Evolutionary conservation across 2,797 vertebrate genomes (phyloP).

Genomic region (Takifugu ocellatus): DNA sequence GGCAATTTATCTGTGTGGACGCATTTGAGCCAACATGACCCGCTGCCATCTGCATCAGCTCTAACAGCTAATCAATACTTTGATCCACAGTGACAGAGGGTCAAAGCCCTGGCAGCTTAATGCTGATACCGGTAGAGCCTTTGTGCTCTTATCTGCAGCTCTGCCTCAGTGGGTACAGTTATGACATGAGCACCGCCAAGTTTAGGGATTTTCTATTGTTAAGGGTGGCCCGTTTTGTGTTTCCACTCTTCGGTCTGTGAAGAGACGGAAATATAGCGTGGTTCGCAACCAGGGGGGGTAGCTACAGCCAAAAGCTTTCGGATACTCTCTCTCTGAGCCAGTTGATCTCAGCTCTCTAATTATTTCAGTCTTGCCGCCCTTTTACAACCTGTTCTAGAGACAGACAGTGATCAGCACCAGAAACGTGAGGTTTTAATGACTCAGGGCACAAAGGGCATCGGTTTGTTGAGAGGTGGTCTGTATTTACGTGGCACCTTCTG

Average conservation of each 20-base stretch:
- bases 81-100: slow-evolving; percentile 54
- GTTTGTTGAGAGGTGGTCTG: no score
- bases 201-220: slow-evolving; percentile 26
- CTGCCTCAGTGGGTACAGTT: slow-evolving; percentile 19
- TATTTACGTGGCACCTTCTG: no score
- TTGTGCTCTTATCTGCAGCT: slow-evolving; percentile 41
- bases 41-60: slow-evolving; percentile 49
- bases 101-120: slow-evolving; percentile 44
- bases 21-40: slow-evolving; percentile 52
- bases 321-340: slow-evolving; percentile 21
- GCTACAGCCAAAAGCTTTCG: slow-evolving; percentile 1
- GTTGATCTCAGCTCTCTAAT: slow-evolving; percentile 53
- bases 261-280: slow-evolving; percentile 7
- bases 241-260: slow-evolving; percentile 8
- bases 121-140: slow-evolving; percentile 47
- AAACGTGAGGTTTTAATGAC: slow-evolving; percentile 27
- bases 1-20: slow-evolving; percentile 45
- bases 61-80: slow-evolving; percentile 60
- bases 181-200: slow-evolving; percentile 30
- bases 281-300: no score
- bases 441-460: slow-evolving; percentile 14
- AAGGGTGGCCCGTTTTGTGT: slow-evolving; percentile 5
- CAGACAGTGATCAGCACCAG: slow-evolving; percentile 44
- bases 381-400: slow-evolving; percentile 44
- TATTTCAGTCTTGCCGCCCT: slow-evolving; percentile 51